Base-by-base conservation (phyloP, 2,797 vertebrate species). In the Falco columbarius region DNA sequence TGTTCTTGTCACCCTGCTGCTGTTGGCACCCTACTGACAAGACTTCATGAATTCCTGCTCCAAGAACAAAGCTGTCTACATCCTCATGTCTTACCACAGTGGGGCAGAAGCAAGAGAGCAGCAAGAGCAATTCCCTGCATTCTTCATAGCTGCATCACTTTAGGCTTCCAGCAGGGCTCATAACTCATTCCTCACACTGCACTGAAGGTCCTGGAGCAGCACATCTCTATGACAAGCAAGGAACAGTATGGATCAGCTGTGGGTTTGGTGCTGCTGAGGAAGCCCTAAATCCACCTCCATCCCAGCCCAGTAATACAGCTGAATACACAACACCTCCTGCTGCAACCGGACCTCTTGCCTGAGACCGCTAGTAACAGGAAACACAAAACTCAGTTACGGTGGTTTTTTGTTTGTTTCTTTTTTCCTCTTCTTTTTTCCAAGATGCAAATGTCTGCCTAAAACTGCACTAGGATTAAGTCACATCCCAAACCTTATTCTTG, bases 91-190 rank as follows among this genome's bases (percentile, higher is more conserved):
- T 61, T 86, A 88, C 14, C 68, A 74, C 77, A 36, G 24, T 2
- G 16, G 32, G 29, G 52, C 44, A 92, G 61, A 92, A 72, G 54
- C 3, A 6, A 88, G 42, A 92, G 44, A 77, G 42, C 11, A 77
- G 44, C 47, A 66, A 77, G 29, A 62, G 32, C 47, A 84, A 24
- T 44, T 90, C 65, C 38, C 56, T 73, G 32, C 27, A 67, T 61
- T 72, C 47, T 89, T 88, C 76, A 52, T 0, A 44, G n/a, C 58
- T 55, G 54, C 30, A 54, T 21, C 70, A 23, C 77, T 79, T 81
- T 36, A 72, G 83, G 51, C n/a, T 90, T 63, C 62, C 63, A 89
- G 80, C 21, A 84, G 70, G 93, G 86, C 49, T 80, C 67, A 3
- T 12, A 73, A 59, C 32, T 86, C 0, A 0, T 51, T 74, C 76